Evolutionary conservation across 2,797 vertebrate genomes (phyloP), one percentile per base, ranked within the genome.

Genomic region (Austrolebias charrua): DNA sequence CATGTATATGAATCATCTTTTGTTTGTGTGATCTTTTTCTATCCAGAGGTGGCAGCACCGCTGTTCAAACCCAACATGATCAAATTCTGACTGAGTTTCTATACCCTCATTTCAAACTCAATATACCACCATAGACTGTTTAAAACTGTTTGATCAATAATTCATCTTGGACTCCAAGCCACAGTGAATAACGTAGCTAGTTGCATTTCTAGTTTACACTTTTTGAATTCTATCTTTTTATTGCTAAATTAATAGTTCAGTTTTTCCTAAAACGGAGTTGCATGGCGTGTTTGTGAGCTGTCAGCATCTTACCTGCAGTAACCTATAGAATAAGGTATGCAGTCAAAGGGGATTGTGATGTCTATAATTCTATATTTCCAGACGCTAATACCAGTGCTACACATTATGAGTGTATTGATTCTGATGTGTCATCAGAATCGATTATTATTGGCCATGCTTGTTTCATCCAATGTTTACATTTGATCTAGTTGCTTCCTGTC

Each of bases 71-170:
- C 54, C 57, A 12, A 53, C 16, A 33, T 50, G 31, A 59, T 47
- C 46, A 24, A 38, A 57, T 57, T 66, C 60, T 55, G 33, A 66
- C 55, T 53, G 55, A 61, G 24, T 24, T 24, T 24, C 24, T 24
- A 24, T 24, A 24, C 24, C 24, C 24, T 24, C 24, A 69, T 73
- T 68, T 57, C 10, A 19, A 50, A 49, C 38, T 62, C 51, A 52
- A 31, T 53, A 53, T 57, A 52, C 4, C 18, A 13, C 40, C 64
- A 42, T 16, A 40, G 35, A 40, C 38, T 11, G 40, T 54, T 49
- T 60, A 42, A 55, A 77, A 55, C 49, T 60, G 2, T 19, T 35
- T 56, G 54, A 75, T 85, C 56, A 76, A 60, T 75, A 62, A 70
- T 81, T 65, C 1, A 72, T 55, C 62, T 63, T 14, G 35, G 15